Evolutionary conservation across 2,888 invertebrate species (phyloP), one percentile per base, ranked within the genome.

Genomic region (Cantharis rustica): DNA sequence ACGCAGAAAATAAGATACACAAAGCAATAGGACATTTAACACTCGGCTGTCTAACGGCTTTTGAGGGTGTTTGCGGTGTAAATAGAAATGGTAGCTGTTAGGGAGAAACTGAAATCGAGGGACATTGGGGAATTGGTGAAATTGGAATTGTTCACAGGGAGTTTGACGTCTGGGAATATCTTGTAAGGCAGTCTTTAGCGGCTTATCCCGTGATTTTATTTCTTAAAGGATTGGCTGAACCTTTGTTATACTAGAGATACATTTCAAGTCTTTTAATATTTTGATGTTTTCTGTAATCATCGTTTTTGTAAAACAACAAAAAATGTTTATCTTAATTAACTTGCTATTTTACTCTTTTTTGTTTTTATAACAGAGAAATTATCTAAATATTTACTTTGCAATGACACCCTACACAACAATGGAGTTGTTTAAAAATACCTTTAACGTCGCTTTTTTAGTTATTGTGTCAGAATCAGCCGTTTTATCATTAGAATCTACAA

Each of bases 141-240:
- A 78, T 78, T 78, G 78, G 78, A 78, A 78, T 75, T 78, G 78
- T 78, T 78, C 75, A 68, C 73, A 73, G 75, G 75, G 78, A 78
- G 73, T 75, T 78, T 73, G 78, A 78, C 78, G 75, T 78, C 68
- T 73, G 78, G 78, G 78, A 78, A 78, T 78, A 75, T 75, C 78
- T 72, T 75, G 75, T 72, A 78, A 75, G 78, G 72, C 72, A 75
- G 72, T 72, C 61, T 71, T 77, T 77, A 75, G 69, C 69, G 72
- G 75, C 75, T 75, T 75, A 75, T 75, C 75, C 47, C 72, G 72
- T 64, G 75, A 75, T 75, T 75, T 72, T 75, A 66, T 62, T 70
- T 68, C 68, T 75, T 71, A 63, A 75, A 71, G 31, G 71, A 61
- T 61, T 17, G 68, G 61, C 17, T n/a, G n/a, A 71, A 47, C n/a